Evolutionary conservation across 2,888 invertebrate species (phyloP).

Genomic region (Agonopterix arenella): DNA sequence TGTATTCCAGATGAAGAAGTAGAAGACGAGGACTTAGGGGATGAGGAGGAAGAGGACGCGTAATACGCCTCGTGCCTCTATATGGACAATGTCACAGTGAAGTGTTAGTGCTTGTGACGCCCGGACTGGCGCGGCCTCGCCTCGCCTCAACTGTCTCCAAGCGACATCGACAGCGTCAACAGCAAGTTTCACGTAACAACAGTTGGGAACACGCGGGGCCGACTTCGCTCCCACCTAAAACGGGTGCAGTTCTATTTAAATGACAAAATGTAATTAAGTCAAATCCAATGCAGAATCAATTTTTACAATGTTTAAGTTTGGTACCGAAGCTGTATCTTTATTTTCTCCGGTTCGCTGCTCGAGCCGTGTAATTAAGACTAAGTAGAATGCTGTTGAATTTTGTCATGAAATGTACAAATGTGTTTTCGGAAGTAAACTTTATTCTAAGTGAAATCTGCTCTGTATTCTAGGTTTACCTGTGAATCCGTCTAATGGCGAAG

Average conservation of each 20-base stretch:
- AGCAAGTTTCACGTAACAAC: conserved; percentile 30
- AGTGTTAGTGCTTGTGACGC: conserved; percentile 74
- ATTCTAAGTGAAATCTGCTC: conserved; percentile 68
- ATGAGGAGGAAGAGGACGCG: conserved; percentile 75
- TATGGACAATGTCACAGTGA: conserved; percentile 77
- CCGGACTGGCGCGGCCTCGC: conserved; percentile 65
- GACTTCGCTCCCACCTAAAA: conserved; percentile 67
- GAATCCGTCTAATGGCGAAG: conserved; percentile 62
- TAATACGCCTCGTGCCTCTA: conserved; percentile 69
- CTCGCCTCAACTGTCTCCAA: conserved; percentile 62
- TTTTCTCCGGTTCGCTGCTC: conserved; percentile 43
- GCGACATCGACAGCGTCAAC: conserved; percentile 29
- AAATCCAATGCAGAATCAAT: conserved; percentile 66
- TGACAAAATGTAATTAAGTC: conserved; percentile 74
- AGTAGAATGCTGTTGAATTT: conserved; percentile 74
- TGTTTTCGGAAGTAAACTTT: conserved; percentile 72
- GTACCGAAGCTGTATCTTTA: conserved; percentile 64
- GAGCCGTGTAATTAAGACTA: conserved; percentile 59
- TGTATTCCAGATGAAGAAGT: conserved; percentile 72
- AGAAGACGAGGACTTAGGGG: conserved; percentile 68
- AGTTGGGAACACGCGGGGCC: conserved; percentile 72
- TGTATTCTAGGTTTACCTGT: conserved; percentile 70
- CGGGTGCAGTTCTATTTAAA: conserved; percentile 75
- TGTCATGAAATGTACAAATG: conserved; percentile 77
- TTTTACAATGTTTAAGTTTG: conserved; percentile 67